A percentile compares a stretch with the other conserved stretches of the same genome.
phyloP scores from a whole-genome alignment of 30 jellyfish, hydroid and myxozoan species.

The Hydra vulgaris region DNA sequence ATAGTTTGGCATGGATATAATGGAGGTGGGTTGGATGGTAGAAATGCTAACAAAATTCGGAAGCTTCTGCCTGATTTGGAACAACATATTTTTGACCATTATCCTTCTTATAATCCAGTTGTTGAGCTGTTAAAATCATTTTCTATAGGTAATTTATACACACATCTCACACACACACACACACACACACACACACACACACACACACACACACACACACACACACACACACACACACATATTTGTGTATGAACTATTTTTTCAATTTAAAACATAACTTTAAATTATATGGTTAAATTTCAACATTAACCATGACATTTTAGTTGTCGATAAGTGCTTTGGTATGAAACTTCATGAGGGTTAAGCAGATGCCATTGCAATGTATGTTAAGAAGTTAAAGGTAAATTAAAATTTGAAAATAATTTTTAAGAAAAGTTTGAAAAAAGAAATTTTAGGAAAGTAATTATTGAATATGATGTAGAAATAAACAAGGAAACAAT shows the following conservation, averaged over 20 bases:
- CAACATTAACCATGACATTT: not conserved
- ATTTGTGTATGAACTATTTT: not conserved
- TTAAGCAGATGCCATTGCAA: not conserved
- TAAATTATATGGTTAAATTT: not conserved
- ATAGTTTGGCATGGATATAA: not conserved
- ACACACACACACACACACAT: not conserved
- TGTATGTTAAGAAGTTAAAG: not conserved
- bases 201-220: not conserved
- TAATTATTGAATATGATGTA: not conserved
- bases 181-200: not conserved
- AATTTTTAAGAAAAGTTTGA: not conserved
- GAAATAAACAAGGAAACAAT: not conserved
- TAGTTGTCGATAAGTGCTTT: not conserved
- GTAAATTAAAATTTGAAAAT: not conserved
- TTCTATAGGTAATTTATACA: not conserved
- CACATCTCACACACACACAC: too few relatives aligned
- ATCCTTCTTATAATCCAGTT: not conserved
- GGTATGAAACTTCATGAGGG: not conserved
- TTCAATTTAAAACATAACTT: not conserved
- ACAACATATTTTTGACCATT: not conserved
- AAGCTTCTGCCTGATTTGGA: not conserved
- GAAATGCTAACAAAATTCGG: not conserved
- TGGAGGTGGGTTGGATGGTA: not conserved
- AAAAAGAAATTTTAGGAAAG: not conserved
- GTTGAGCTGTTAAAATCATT: not conserved